Percentiles rank a stretch among this genome's conserved stretches.
These are phyloP conservation scores for Genyomyrus donnyi DNA, from an alignment of 2,113 vertebrate species.

Conservation along the genomic window DNA sequence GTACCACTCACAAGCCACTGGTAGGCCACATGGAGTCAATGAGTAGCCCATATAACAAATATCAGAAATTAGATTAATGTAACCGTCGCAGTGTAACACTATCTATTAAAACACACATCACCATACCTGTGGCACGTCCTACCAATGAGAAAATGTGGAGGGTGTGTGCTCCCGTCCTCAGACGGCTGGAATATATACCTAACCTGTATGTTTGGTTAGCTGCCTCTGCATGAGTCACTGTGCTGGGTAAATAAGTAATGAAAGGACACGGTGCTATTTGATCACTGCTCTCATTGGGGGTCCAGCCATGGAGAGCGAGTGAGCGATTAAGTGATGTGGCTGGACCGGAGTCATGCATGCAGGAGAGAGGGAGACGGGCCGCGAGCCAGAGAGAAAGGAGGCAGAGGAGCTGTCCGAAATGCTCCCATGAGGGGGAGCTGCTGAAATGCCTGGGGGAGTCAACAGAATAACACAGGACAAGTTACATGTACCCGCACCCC, in stretches of 20 bases:
- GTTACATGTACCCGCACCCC: background rate
- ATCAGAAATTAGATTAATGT: background rate
- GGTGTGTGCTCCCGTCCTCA: background rate
- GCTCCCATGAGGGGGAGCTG: background rate
- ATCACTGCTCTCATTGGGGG: background rate
- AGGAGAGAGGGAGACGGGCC: background rate
- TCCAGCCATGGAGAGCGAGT: background rate
- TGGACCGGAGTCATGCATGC: background rate
- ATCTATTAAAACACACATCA: background rate
- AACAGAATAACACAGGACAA: background rate
- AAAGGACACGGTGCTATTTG: background rate
- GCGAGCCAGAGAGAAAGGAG: background rate
- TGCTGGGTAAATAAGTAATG: background rate
- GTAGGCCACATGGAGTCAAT: background rate
- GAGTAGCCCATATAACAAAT: background rate
- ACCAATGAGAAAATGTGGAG: background rate
- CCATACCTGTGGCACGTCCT: background rate
- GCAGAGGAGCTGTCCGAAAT: background rate
- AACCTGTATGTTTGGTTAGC: background rate
- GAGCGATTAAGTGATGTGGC: background rate
- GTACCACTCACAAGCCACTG: background rate
- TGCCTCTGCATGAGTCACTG: background rate
- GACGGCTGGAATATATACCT: background rate
- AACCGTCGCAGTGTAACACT: background rate
- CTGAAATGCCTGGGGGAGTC: background rate